phyloP scores from a whole-genome alignment of 53 echinoderm and acorn worm genomes.

The Crossaster papposus region DNA sequence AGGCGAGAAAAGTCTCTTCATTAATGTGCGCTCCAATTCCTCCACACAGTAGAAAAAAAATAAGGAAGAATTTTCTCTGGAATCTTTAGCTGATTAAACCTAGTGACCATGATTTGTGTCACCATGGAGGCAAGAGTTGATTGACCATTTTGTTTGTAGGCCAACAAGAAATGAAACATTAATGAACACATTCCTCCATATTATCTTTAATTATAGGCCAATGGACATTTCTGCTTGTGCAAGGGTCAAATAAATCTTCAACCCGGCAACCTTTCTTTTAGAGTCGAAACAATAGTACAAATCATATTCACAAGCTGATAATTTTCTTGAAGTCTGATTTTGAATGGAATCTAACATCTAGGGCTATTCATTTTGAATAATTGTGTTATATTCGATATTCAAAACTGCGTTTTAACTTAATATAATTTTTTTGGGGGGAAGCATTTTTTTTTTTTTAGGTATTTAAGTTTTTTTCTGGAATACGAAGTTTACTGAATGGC shows the following conservation, averaged over 20 bases:
- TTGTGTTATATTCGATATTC: no score
- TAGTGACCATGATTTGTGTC: neutral
- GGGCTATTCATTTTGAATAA: no score
- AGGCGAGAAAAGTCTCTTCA: slow-evolving; percentile 1
- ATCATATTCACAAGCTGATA: no score
- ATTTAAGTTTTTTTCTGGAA: no score
- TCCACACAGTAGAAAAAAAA: neutral
- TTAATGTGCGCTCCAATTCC: slow-evolving; percentile 10
- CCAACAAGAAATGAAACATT: neutral
- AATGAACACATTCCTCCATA: neutral
- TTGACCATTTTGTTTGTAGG: neutral
- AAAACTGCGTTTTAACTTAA: no score
- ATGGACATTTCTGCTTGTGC: neutral
- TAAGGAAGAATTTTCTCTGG: neutral
- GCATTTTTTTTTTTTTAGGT: no score
- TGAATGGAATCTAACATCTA: no score
- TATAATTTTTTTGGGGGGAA: no score
- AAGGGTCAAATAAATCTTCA: neutral
- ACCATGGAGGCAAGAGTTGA: neutral
- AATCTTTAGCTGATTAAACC: neutral
- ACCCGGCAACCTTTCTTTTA: no score
- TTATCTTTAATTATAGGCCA: neutral
- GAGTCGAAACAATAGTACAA: no score
- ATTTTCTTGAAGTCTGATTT: no score
- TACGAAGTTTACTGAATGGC: no score